phyloP scores from a whole-genome alignment of 2,888 invertebrate species.

The Spodoptera picta region DNA sequence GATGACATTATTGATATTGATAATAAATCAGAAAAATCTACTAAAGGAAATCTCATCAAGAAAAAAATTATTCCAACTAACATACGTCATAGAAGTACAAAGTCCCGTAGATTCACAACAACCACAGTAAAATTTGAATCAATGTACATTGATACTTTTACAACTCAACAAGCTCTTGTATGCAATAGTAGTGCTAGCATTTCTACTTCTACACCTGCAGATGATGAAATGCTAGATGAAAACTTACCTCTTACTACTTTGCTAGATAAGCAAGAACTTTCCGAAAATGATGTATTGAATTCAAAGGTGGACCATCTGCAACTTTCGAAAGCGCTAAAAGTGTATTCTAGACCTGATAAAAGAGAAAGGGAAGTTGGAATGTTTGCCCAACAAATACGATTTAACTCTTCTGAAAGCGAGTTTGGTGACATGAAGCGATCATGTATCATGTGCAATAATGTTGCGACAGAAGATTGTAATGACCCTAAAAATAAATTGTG shows the following conservation, averaged over 20 bases:
- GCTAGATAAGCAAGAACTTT: conserved; percentile 49
- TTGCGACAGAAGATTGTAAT: conserved; percentile 66
- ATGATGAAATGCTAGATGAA: conserved; percentile 50
- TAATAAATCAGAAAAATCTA: conserved; percentile 18
- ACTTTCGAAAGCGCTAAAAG: conserved; percentile 56
- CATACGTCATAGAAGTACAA: conserved; percentile 32
- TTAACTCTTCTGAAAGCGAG: conserved; percentile 32
- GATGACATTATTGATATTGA: conserved; percentile 55
- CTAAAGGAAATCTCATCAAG: conserved; percentile 1
- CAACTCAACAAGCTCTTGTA: conserved; percentile 33
- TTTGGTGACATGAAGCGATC: conserved; percentile 58
- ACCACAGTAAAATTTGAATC: conserved; percentile 29
- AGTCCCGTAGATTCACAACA: conserved; percentile 9
- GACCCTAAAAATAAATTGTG: conserved; percentile 73
- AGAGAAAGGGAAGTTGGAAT: conserved; percentile 28
- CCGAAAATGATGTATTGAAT: conserved; percentile 37
- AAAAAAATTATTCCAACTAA: conserved; percentile 12
- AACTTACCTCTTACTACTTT: conserved; percentile 59
- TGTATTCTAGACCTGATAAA: conserved; percentile 54
- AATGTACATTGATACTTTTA: conserved; percentile 16
- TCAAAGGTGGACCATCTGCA: conserved; percentile 51
- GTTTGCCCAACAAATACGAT: conserved; percentile 2
- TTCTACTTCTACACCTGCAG: conserved; percentile 39
- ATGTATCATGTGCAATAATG: conserved; percentile 76
- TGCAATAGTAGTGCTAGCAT: conserved; percentile 40